Evolutionary conservation across 92 coral and sea anemone species (phyloP).

Genomic region (Parazoanthus atlanticus): DNA sequence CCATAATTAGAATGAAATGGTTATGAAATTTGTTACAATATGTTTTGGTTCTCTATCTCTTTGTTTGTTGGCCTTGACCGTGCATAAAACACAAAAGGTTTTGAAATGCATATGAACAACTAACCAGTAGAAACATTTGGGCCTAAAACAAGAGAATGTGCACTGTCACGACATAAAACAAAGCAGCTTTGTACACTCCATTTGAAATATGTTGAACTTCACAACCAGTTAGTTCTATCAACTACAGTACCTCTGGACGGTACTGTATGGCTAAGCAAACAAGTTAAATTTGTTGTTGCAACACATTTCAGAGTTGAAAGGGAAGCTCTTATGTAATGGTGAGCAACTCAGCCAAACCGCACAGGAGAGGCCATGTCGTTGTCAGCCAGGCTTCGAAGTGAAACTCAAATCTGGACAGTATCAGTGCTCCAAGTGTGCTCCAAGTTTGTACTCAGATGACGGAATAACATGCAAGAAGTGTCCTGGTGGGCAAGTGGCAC

Average conservation of each 20-base stretch:
- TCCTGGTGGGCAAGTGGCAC: slow-evolving; percentile 71
- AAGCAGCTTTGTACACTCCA: too few relatives aligned
- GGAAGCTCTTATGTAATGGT: slow-evolving; percentile 1
- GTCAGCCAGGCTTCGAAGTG: slow-evolving; percentile 76
- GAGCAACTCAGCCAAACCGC: neutral
- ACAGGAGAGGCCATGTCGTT: slow-evolving; percentile 47
- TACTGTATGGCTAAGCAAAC: neutral
- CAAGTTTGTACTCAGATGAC: slow-evolving; percentile 51
- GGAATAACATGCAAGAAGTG: slow-evolving; percentile 67
- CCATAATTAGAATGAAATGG: too few relatives aligned
- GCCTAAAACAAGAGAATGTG: too few relatives aligned
- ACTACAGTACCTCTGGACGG: too few relatives aligned
- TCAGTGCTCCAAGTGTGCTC: slow-evolving; percentile 50
- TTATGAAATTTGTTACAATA: too few relatives aligned
- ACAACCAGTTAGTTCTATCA: neutral
- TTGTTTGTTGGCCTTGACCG: too few relatives aligned
- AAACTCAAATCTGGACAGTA: neutral
- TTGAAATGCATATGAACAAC: too few relatives aligned
- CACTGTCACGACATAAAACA: too few relatives aligned
- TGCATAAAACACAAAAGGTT: too few relatives aligned
- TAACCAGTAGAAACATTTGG: too few relatives aligned
- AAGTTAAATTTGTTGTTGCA: neutral
- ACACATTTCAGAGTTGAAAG: slow-evolving; percentile 19
- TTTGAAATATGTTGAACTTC: too few relatives aligned
- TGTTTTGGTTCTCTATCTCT: too few relatives aligned